Conservation (phyloP, 2,888 invertebrate species). For the Selenia dentaria region DNA sequence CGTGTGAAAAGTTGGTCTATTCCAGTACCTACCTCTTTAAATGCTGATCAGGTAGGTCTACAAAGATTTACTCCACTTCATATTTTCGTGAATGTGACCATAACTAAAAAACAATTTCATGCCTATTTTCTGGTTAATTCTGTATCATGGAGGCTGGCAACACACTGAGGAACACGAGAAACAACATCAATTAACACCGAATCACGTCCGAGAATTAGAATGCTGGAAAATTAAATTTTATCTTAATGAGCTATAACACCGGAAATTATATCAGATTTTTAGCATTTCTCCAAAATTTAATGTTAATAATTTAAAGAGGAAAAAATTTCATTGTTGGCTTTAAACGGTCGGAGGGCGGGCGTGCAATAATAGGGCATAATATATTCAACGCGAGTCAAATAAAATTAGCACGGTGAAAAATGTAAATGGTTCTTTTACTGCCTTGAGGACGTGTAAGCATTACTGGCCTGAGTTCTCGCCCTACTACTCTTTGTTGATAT, state of each 20-base stretch:
- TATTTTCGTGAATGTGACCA: too few species aligned
- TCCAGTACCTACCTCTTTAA: too few species aligned
- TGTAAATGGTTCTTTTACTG: constrained; percentile 80
- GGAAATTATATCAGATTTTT: constrained; percentile 72
- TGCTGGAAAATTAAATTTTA: constrained; percentile 57
- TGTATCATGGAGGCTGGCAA: background rate
- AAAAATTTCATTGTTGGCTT: constrained; percentile 75
- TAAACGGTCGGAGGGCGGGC: constrained; percentile 70
- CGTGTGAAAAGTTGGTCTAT: too few species aligned
- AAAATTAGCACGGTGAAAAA: constrained; percentile 84
- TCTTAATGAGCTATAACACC: constrained; percentile 71
- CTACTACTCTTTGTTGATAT: constrained; percentile 43
- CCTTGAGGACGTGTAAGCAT: constrained; percentile 76
- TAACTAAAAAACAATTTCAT: too few species aligned
- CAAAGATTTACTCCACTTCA: too few species aligned
- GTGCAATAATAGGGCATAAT: constrained; percentile 81
- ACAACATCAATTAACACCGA: constrained; percentile 37
- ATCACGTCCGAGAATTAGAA: constrained; percentile 47
- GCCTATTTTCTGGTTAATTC: too few species aligned
- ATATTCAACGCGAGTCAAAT: constrained; percentile 83
- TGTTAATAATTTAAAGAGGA: constrained; percentile 75
- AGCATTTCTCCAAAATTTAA: constrained; percentile 67
- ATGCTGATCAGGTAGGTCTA: too few species aligned
- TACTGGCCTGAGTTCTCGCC: constrained; percentile 46
- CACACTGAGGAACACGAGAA: constrained; percentile 13